Evolutionary conservation across 2,888 invertebrate genomes (phyloP).

Genomic region (Calliphora vomitoria): DNA sequence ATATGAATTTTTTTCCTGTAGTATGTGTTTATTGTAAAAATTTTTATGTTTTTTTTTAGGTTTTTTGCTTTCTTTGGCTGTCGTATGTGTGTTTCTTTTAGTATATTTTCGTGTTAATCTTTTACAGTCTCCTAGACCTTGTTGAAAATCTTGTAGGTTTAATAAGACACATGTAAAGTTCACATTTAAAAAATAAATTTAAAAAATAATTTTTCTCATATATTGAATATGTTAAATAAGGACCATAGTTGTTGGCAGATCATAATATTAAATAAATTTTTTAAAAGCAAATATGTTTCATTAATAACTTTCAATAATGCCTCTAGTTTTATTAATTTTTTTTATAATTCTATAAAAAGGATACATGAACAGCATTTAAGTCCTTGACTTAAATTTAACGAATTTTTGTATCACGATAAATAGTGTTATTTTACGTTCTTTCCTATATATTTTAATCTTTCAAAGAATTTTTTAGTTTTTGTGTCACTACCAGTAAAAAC

Average conservation of each 20-base stretch:
- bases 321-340: background rate
- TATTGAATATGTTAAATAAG: too few species aligned
- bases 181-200: too few species aligned
- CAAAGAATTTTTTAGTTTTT: background rate
- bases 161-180: too few species aligned
- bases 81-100: background rate
- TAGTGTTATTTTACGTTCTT: background rate
- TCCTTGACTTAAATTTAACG: background rate
- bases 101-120: background rate
- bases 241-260: too few species aligned
- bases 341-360: background rate
- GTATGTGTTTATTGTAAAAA: slow-evolving; percentile 18
- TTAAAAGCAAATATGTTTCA: background rate
- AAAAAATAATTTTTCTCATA: too few species aligned
- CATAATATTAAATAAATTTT: background rate
- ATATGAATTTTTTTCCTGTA: background rate
- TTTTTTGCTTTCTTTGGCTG: slow-evolving; percentile 21
- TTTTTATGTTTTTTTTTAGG: slow-evolving; percentile 36
- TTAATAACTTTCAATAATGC: background rate
- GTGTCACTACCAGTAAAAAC: too few species aligned
- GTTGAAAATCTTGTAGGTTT: background rate
- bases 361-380: background rate
- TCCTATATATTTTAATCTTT: background rate
- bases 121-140: slow-evolving; percentile 2
- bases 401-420: background rate